phyloP scores from a whole-genome alignment of 2,797 vertebrate genomes.

The Aselliscus stoliczkanus region DNA sequence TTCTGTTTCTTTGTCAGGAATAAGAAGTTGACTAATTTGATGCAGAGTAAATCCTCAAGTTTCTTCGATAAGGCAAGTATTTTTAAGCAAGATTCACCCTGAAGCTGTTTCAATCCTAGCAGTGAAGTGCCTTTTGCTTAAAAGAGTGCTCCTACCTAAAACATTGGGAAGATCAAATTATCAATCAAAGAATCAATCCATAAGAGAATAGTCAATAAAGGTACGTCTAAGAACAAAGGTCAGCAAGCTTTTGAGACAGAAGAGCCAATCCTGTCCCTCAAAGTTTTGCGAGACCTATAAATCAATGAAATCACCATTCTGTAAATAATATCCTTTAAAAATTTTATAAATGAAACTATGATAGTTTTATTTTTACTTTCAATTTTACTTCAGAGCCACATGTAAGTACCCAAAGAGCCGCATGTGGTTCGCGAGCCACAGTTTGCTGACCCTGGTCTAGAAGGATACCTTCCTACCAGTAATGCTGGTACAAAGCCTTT shows the following conservation, averaged over 20 bases:
- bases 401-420: no score
- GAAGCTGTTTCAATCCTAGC: neutral
- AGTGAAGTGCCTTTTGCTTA: neutral
- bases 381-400: no score
- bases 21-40: neutral
- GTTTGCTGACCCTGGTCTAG: no score
- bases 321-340: no score
- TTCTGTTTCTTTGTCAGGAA: neutral
- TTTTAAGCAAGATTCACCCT: neutral
- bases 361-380: no score
- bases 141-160: neutral
- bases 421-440: no score
- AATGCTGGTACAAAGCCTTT: neutral
- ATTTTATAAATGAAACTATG: no score
- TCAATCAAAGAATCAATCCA: neutral
- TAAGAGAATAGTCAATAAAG: neutral
- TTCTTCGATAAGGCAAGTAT: neutral
- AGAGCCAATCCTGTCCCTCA: no score
- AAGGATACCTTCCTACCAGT: neutral
- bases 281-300: no score
- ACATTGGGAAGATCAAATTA: neutral
- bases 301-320: no score
- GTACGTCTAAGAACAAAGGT: no score
- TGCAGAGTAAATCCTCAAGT: neutral
- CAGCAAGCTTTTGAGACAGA: no score